Base-by-base conservation (phyloP, 1,140 invertebrate genomes). In the Hydropsyche tenuis region DNA sequence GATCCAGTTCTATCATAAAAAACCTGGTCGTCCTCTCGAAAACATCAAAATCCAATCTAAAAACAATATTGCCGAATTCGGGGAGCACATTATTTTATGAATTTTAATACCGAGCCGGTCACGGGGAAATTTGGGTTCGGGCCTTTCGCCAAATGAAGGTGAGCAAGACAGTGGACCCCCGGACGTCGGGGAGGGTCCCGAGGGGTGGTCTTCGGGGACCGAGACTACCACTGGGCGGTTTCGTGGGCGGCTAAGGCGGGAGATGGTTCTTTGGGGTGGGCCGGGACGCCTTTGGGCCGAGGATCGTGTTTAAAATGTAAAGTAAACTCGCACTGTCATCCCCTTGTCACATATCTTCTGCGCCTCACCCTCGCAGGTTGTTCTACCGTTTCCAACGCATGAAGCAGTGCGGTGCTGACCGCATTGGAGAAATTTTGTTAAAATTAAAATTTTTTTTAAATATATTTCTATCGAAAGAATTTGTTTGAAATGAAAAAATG, bases 271-370 rank as follows among this genome's bases (percentile, higher is more conserved):
- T 23, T 5, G 70, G 30, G 30, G 2, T 14, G 68, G 30, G 43
- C 46, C 4, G 48, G 62, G 63, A 9, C 16, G 43, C 27, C 62
- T 48, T 43, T 30, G 69, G 53, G 43, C 64, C 60, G 73, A 75
- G 76, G 76, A 66, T 77, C 71, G 73, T 77, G 76, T 75, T 77
- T 77, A 77, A 77, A 77, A 77, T 77, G 76, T 77, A 77, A 77
- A 77, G 76, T 77, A 77, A 75, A 77, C 76, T 72, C 71, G 76
- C 73, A 75, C 76, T 77, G 76, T 77, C 76, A 77, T 77, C 76
- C 76, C 75, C 76, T 77, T 77, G 76, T 77, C 76, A 77, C 76
- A 77, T 75, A 77, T 77, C 73, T 63, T 63, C 70, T 63, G 11
- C 9, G 53, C 22, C 60, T 63, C 60, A 63, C 70, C 70, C 70